Conservation (phyloP, 2,888 invertebrate species). For the Nephrotoma flavescens region DNA sequence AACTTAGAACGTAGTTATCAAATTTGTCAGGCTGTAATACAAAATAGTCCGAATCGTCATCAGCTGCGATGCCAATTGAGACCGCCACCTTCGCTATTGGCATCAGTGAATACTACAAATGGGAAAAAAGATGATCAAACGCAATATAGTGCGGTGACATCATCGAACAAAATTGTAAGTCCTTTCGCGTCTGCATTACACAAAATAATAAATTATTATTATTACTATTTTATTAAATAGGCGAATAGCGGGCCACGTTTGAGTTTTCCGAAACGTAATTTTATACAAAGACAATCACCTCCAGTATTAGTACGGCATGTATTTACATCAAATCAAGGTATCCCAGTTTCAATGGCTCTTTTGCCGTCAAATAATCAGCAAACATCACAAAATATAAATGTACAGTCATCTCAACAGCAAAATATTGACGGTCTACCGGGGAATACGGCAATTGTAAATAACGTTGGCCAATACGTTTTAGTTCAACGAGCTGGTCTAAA, state of each 20-base stretch:
- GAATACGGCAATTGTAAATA: slow-evolving; percentile 1
- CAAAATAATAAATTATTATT: background rate
- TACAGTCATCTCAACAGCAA: background rate
- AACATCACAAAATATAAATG: slow-evolving; percentile 4
- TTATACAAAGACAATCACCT: slow-evolving; percentile 41
- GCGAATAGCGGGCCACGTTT: slow-evolving; percentile 20
- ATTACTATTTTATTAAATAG: slow-evolving; percentile 10
- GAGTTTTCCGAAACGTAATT: slow-evolving; percentile 30
- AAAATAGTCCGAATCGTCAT: slow-evolving; percentile 83
- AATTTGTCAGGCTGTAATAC: slow-evolving; percentile 85
- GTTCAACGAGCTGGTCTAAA: slow-evolving; percentile 54
- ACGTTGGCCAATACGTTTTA: slow-evolving; percentile 61
- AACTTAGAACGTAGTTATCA: slow-evolving; percentile 90
- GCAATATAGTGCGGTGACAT: slow-evolving; percentile 21
- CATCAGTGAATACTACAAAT: slow-evolving; percentile 11
- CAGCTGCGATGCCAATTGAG: slow-evolving; percentile 72
- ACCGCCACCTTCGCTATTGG: slow-evolving; percentile 66
- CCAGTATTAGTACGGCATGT: slow-evolving; percentile 50
- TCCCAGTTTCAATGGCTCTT: slow-evolving; percentile 41
- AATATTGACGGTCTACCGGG: background rate
- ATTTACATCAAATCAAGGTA: slow-evolving; percentile 39
- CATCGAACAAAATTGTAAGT: background rate
- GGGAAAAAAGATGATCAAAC: slow-evolving; percentile 16
- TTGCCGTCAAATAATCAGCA: slow-evolving; percentile 22
- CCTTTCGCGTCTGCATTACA: slow-evolving; percentile 4